Percentiles rank a stretch among this genome's conserved stretches.
Evolutionary conservation across 1,140 invertebrate species (phyloP).

Genomic region (Hylaeus volcanicus): DNA sequence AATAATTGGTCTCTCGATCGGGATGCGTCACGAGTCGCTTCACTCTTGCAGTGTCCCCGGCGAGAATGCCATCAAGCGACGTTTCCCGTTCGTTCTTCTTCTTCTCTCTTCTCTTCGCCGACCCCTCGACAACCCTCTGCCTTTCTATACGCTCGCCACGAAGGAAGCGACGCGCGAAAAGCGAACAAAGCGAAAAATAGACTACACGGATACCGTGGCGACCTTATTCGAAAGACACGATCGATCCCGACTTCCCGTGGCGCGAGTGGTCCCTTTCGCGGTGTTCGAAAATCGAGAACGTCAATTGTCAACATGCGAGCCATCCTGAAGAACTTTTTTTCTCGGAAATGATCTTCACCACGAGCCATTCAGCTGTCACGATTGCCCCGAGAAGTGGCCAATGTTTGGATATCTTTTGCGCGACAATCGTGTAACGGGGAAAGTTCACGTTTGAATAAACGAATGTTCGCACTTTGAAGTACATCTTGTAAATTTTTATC

Average conservation of each 20-base stretch:
- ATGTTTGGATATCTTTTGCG: too few species aligned
- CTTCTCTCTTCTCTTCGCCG: background rate
- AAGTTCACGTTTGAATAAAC: too few species aligned
- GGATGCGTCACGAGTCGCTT: conserved; percentile 28
- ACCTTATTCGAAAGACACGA: conserved; percentile 22
- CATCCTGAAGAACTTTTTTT: too few species aligned
- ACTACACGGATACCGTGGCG: conserved; percentile 16
- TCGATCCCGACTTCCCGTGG: conserved; percentile 4
- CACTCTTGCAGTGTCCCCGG: background rate
- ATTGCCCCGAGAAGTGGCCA: too few species aligned
- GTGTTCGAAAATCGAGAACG: too few species aligned
- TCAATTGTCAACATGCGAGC: too few species aligned
- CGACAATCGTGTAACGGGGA: too few species aligned
- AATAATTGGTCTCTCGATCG: conserved; percentile 53
- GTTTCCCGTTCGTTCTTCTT: background rate
- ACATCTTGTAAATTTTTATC: too few species aligned
- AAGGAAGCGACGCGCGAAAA: conserved; percentile 3
- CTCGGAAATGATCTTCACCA: too few species aligned
- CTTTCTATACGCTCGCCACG: background rate
- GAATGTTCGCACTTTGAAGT: too few species aligned
- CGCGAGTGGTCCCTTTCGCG: too few species aligned
- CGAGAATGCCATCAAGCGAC: background rate
- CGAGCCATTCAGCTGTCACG: too few species aligned
- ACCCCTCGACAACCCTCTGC: background rate
- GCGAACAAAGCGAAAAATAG: conserved; percentile 37